These are phyloP conservation scores for Tipula helvola DNA, from an alignment of 2,888 invertebrate species.

Conservation along the genomic window DNA sequence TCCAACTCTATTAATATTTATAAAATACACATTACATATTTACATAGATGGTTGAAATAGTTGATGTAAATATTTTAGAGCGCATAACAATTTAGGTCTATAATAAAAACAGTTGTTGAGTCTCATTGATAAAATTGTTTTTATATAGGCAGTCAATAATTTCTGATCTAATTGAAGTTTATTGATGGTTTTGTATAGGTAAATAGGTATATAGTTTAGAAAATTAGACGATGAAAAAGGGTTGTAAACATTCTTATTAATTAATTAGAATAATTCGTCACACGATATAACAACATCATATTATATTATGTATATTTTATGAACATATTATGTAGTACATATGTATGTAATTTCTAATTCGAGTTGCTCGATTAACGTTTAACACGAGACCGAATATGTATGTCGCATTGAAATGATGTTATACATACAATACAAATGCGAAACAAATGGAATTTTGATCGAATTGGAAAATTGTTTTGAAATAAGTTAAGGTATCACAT, in stretches of 20 bases:
- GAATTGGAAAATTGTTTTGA: neutral
- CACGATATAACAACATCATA: neutral
- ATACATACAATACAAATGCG: neutral
- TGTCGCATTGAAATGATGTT: neutral
- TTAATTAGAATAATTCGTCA: neutral
- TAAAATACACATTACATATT: too few species aligned
- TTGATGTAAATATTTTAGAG: too few species aligned
- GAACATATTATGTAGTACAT: neutral
- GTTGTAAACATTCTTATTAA: neutral
- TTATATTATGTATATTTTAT: neutral
- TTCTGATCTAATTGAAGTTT: neutral
- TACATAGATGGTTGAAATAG: too few species aligned
- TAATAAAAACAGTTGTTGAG: neutral
- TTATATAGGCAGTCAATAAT: neutral
- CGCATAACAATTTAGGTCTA: neutral
- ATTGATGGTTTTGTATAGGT: neutral
- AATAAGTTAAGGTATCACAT: too few species aligned
- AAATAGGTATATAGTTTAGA: neutral
- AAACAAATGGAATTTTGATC: neutral
- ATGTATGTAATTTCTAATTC: neutral
- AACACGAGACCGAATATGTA: neutral
- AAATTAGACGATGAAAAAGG: neutral
- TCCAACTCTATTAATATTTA: too few species aligned
- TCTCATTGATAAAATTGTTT: too few species aligned
- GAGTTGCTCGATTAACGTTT: neutral